Evolutionary conservation across 2,113 vertebrate species (phyloP), one percentile per base, ranked within the genome.

Genomic region (Mesocricetus auratus): DNA sequence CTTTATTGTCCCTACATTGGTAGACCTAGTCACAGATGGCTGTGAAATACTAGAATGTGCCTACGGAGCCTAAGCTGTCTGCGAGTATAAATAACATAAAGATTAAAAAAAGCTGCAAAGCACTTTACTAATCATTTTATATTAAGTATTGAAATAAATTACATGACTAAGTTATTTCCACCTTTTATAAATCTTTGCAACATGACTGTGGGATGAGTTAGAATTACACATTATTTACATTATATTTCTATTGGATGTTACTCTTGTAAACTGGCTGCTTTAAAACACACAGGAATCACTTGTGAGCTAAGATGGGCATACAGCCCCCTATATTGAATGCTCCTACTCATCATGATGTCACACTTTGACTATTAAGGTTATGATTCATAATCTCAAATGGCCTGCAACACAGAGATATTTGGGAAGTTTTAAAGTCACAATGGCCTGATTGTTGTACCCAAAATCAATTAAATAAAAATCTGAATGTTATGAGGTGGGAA

Each of bases 391-490:
- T n/a, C 19, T 81, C 88, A 82, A 26, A 60, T 60, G 79, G 2
- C 24, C 33, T 93, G 12, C 21, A 66, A 58, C 31, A 53, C 7
- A 86, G n/a, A 91, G 31, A 39, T 29, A n/a, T 36, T 89, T 86
- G 78, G 68, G 16, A 89, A 82, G 73, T 86, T 95, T 9, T 47
- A 47, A 94, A 93, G 39, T 73, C 31, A 89, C 33, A 89, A 45
- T 64, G 42, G 73, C 19, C 53, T 66, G 24, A 66, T 62, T 60
- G 16, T 29, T 89, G 0, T 0, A 68, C 50, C 33, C 7, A 8
- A 86, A 93, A 66, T 89, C 47, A 89, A 78, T 91, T 86, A 91
- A 81, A 56, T 62, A 78, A 90, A 62, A 87, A 85, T 93, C 50
- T 89, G 26, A 39, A 64, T 93, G 64, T 24, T 74, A 39, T 69